Evolutionary conservation across 2,888 invertebrate genomes (phyloP), one percentile per base, ranked within the genome.

Genomic region (Morpho deidamia): DNA sequence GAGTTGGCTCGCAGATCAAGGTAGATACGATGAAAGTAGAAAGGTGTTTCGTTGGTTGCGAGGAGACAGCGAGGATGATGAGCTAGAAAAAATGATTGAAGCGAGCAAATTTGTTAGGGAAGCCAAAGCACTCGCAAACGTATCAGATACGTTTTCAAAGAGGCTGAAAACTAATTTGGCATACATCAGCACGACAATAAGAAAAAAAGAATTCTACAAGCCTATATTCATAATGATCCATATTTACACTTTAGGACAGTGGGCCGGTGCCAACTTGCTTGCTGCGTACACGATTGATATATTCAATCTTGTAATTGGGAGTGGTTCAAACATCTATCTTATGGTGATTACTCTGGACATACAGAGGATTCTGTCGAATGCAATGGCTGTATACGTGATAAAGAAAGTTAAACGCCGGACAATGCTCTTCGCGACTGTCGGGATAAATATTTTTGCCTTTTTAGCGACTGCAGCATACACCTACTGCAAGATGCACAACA

Each of bases 1-100:
- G 0, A 88, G 89, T 55, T 94, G 93, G 93, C 67, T 94, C 35
- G 83, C 92, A 0, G 85, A 90, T 34, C 91, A 91, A 59, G 91
- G 91, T 0, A 81, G 83, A 33, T 77, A 85, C 1, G 83, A 85
- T 0, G 90, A 92, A 41, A 92, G 93, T 0, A 84, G 87, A 57
- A 70, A 76, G 34, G 85, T 92, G 0, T 91, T 92, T 33, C 76
- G 86, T 46, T 92, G 91, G 85, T 81, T 92, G 41, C 79, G 93
- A 62, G 92, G 92, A 10, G 69, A 81, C 8, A 68, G 67, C 0
- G 78, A 80, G 56, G 77, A 82, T 12, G 90, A 89, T 0, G 84
- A 77, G 55, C 59, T 81, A 7, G 66, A 69, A n/a, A 70, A 65
- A 51, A 75, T 81, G 63, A 77, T 80, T 0, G 75, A 59, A 67